Base-by-base conservation (phyloP, 2,888 invertebrate species). In the Xanthostigma xanthostigma region DNA sequence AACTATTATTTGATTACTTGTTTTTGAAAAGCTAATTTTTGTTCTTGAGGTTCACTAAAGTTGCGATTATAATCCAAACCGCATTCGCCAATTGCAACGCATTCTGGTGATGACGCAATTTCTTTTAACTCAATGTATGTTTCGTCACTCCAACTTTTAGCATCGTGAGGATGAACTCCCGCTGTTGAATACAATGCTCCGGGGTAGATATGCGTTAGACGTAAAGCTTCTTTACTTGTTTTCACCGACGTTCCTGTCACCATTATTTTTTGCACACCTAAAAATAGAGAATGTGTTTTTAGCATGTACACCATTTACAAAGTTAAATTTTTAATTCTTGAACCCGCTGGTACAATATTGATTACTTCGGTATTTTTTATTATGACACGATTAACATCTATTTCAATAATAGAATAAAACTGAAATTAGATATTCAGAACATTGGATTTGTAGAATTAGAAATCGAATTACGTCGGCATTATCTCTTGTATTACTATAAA, bases 1-100 rank as follows among this genome's bases (percentile, higher is more conserved):
- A 27, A 27, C 5, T 27, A 27, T 27, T 27, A 27, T 27, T 27
- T 36, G 45, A 40, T 55, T 58, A 88, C 81, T 76, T 89, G 89
- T 66, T 89, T 84, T 62, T 84, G 83, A 64, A 94, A 93, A 44
- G 90, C 92, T 53, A 81, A 75, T 54, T 84, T 74, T 69, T 95
- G 95, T 56, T 84, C 81, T 52, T 81, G 81, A 6, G 87, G 91
- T 60, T 92, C 89, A 9, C 93, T 93, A 70, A 93, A 94, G 66
- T 93, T 91, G 62, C 92, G 81, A 66, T 87, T 91, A 67, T 89
- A 94, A 72, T 95, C 94, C 55, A 95, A 75, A 36, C 94, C 94
- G 66, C 94, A 94, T 66, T 93, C 93, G 14, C 94, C 94, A 39
- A 94, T 77, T 3, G 93, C 93, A 35, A 94, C 93, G 66, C 93